Evolutionary conservation across 2,797 vertebrate species (phyloP), one percentile per base, ranked within the genome.

Genomic region (Lindbergichthys nudifrons): DNA sequence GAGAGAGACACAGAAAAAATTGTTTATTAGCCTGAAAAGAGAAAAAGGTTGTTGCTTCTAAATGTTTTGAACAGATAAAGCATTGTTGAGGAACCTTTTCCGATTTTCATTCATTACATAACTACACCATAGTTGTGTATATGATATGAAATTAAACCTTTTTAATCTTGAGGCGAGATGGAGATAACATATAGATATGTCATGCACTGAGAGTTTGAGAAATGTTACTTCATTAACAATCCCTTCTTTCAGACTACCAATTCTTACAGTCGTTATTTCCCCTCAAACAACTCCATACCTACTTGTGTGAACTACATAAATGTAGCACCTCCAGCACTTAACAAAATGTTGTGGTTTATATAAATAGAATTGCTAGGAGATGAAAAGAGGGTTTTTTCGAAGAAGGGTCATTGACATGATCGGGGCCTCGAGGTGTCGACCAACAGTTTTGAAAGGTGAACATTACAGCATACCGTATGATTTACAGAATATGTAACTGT

Each of bases 341-440:
- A 48, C 10, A 1, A 43, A 43, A 52, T 19, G 15, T n/a, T 47
- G 46, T 1, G 23, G 18, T 16, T 9, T 7, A 36, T 30, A 21
- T 14, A 6, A 26, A 56, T 23, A 15, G 41, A 2, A 46, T 36
- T 43, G 70, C 11, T 21, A 3, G 7, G n/a, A 41, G 10, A 42
- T 66, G 46, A 65, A 65, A 41, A 5, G 0, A 47, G 21, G 13
- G 16, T n/a, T 6, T 14, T 10, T 9, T 3, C 52, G 15, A n/a
- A 51, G 50, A 21, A 47, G 43, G 3, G 39, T 15, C 26, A 6
- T 11, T n/a, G 12, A 51, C 21, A 51, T 12, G 58, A 51, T 11
- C 8, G 42, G 58, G 82, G 65, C 74, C 74, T 78, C 80, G n/a
- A 65, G 26, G 62, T 77, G 75, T 65, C 57, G 32, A 64, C 46